These are phyloP conservation scores for Sebastes diploproa DNA, from an alignment of 2,797 vertebrate species.

Conservation along the genomic window DNA sequence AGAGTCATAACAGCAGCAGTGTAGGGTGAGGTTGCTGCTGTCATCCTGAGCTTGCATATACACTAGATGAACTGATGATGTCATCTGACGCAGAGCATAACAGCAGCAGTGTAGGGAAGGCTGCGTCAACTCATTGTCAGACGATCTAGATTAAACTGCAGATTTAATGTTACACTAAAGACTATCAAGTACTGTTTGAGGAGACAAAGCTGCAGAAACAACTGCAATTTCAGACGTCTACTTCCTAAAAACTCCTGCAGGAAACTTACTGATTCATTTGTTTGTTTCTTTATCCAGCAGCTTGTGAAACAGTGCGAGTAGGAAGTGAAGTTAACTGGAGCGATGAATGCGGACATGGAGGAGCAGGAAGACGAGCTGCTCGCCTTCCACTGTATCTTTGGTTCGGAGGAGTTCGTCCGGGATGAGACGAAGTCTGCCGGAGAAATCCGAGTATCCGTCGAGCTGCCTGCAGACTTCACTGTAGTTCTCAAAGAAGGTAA, in stretches of 20 bases:
- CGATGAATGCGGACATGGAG: constrained; percentile 83
- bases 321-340: background rate
- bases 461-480: constrained; percentile 84
- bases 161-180: background rate
- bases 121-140: too few relatives aligned
- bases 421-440: constrained; percentile 83
- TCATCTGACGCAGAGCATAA: too few relatives aligned
- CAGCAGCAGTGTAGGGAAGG: too few relatives aligned
- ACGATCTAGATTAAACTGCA: too few relatives aligned
- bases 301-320: background rate
- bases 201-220: background rate
- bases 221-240: background rate
- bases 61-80: too few relatives aligned
- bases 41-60: too few relatives aligned
- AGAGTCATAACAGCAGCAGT: background rate
- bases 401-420: constrained; percentile 85
- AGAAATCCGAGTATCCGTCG: constrained; percentile 84
- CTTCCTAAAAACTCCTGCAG: background rate
- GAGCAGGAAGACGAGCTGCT: constrained; percentile 91
- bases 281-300: background rate
- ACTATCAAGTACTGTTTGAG: background rate
- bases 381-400: constrained; percentile 88
- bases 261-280: background rate
- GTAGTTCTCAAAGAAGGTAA: constrained; percentile 84
- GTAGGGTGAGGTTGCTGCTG: background rate